Conservation (phyloP, 2,113 vertebrate species). For the Phaethornis superciliosus region DNA sequence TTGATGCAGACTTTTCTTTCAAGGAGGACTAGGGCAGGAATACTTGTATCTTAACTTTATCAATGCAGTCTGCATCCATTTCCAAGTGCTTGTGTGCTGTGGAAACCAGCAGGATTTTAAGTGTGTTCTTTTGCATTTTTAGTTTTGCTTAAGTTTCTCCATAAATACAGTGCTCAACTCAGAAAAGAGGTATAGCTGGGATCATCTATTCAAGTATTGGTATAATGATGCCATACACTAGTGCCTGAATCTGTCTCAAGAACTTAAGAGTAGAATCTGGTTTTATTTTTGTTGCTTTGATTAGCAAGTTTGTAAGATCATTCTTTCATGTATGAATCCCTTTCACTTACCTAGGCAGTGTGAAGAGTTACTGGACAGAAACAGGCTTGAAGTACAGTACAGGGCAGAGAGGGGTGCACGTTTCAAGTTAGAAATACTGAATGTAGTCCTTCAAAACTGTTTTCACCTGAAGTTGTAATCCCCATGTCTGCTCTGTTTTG, state of each 20-base stretch:
- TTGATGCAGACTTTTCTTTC: not conserved
- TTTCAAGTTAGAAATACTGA: not conserved
- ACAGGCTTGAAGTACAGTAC: not conserved
- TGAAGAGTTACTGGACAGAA: not conserved
- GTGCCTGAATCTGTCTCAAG: not conserved
- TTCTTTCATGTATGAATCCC: not conserved
- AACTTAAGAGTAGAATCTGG: not conserved
- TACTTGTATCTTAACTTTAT: not conserved
- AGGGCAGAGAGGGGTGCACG: not conserved
- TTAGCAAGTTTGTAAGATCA: not conserved
- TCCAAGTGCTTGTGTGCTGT: not conserved
- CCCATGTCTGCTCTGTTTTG: not conserved
- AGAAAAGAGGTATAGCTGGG: not conserved
- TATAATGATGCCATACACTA: not conserved
- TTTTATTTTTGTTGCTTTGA: not conserved
- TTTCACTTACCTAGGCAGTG: not conserved
- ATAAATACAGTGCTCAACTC: not conserved
- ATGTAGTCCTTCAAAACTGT: not conserved
- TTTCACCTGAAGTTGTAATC: not conserved
- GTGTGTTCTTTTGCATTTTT: not conserved
- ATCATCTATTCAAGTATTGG: not conserved
- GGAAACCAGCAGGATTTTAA: not conserved
- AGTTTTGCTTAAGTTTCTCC: not conserved
- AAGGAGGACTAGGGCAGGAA: not conserved
- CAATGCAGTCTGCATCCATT: not conserved